Percentiles rank a stretch among this genome's conserved stretches.
Evolutionary conservation across 2,888 invertebrate genomes (phyloP).

Genomic region (Chromoteleia sp.): DNA sequence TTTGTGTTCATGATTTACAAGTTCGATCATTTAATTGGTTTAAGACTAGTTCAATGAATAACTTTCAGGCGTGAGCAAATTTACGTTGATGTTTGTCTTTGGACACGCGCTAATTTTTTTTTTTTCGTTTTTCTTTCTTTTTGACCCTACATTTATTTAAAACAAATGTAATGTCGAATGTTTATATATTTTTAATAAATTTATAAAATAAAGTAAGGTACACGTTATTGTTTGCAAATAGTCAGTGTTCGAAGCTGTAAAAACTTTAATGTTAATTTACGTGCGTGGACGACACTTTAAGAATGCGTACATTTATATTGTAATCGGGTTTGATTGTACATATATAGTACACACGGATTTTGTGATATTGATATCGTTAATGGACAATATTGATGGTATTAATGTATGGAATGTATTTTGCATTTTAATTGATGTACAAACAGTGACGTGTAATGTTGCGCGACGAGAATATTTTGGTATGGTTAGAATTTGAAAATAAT

Average conservation of each 20-base stretch:
- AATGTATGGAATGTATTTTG: slow-evolving; percentile 34
- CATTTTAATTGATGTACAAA: slow-evolving; percentile 56
- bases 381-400: slow-evolving; percentile 35
- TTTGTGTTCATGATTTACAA: slow-evolving; percentile 18
- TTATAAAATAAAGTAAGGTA: slow-evolving; percentile 61
- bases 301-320: slow-evolving; percentile 21
- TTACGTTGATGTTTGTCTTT: slow-evolving; percentile 3
- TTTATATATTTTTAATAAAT: slow-evolving; percentile 65
- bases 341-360: slow-evolving; percentile 36
- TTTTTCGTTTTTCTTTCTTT: not conserved
- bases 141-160: slow-evolving; percentile 5
- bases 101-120: not conserved
- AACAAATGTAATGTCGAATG: slow-evolving; percentile 61
- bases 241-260: slow-evolving; percentile 13
- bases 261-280: slow-evolving; percentile 23
- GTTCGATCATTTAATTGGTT: slow-evolving; percentile 17
- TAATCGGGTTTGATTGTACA: slow-evolving; percentile 47
- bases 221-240: slow-evolving; percentile 59
- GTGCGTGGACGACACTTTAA: slow-evolving; percentile 8
- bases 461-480: slow-evolving; percentile 46
- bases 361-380: slow-evolving; percentile 54
- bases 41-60: slow-evolving; percentile 9
- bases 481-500: slow-evolving; percentile 52
- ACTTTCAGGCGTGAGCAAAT: slow-evolving; percentile 1
- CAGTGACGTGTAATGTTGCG: slow-evolving; percentile 14